Base-by-base conservation (phyloP, 2,888 invertebrate genomes). In the Odontocolon sp. region DNA sequence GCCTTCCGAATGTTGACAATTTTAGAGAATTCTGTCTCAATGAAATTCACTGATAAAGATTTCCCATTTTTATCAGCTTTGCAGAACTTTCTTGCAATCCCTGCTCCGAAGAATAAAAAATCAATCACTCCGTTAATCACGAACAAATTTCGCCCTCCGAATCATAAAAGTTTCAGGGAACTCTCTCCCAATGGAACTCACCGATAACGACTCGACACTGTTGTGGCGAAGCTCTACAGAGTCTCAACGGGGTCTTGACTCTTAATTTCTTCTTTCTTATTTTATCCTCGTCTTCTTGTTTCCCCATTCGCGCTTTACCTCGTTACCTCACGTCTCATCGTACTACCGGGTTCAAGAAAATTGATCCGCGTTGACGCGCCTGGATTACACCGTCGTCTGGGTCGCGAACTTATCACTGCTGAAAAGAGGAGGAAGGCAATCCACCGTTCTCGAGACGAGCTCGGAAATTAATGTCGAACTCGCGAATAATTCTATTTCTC, bases 311-410 rank as follows among this genome's bases (percentile, higher is more conserved):
- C 11, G 2, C n/a, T 57, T 59, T 26, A 38, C 33, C 28, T 16
- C 50, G 50, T 69, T 38, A 50, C 23, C 31, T 36, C 38, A 59
- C 50, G 52, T 59, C 59, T 59, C 40, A n/a, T 50, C 36, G 21
- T 38, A 4, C 16, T 3, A 16, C 28, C 38, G 40, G 50, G 50
- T 59, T 70, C 63, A 45, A 78, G 80, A 78, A 71, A 80, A 70
- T 78, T 64, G 74, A 81, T 76, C 77, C 80, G 79, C 38, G 66
- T 80, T 64, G 69, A 68, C 71, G 73, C 72, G 78, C 78, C 45
- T 72, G 79, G 75, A 78, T 76, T 68, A 71, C 78, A 61, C 16
- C 21, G 57, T 45, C 38, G 38, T 69, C 33, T 61, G 67, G 74
- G 74, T 73, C 80, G 56, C 71, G 70, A 47, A 23, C 8, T 36